These are phyloP conservation scores for Branchellion lobata DNA, from an alignment of 2,888 invertebrate genomes.

Conservation along the genomic window DNA sequence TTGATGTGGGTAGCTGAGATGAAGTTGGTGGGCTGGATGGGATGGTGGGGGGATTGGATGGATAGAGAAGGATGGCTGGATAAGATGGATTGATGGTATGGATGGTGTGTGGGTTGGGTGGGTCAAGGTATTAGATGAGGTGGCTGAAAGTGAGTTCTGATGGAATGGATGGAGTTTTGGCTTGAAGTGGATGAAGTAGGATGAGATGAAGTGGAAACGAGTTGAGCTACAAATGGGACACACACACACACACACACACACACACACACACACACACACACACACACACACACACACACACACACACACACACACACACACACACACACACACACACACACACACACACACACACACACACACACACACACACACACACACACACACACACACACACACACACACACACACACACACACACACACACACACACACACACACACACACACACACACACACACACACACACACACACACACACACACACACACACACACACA, in stretches of 20 bases:
- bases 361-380: background rate
- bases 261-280: too few species aligned
- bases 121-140: background rate
- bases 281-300: too few species aligned
- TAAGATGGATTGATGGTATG: background rate
- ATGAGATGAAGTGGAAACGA: too few species aligned
- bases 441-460: background rate
- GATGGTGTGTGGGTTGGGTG: background rate
- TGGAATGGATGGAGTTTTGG: background rate
- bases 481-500: constrained; percentile 9
- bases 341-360: too few species aligned
- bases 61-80: background rate
- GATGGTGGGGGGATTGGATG: background rate
- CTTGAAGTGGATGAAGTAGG: too few species aligned
- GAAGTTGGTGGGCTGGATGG: background rate
- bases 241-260: too few species aligned
- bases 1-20: background rate
- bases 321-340: too few species aligned
- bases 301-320: too few species aligned
- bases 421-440: background rate
- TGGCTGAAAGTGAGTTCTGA: background rate
- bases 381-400: background rate
- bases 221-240: too few species aligned
- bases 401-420: background rate
- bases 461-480: background rate